These are phyloP conservation scores for Creontiades dilutus DNA, from an alignment of 2,888 invertebrate species.

Conservation along the genomic window DNA sequence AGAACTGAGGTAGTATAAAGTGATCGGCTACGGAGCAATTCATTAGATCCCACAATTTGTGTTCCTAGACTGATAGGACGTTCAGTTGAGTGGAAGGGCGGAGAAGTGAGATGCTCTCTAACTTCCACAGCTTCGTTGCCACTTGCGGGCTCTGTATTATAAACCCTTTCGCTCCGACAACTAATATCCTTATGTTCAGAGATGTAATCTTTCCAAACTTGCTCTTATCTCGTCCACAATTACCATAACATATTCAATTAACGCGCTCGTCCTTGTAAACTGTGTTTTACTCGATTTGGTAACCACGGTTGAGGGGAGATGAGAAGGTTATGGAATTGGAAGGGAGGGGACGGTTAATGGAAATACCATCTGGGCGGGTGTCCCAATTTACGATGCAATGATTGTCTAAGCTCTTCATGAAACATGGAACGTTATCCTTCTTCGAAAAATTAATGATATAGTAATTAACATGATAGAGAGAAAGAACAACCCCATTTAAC, in stretches of 20 bases:
- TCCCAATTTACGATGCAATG: too few species aligned
- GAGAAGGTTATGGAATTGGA: neutral
- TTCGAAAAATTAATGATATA: too few species aligned
- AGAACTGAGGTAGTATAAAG: neutral
- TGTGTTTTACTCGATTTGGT: neutral
- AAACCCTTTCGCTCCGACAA: neutral
- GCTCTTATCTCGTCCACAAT: slow-evolving; percentile 27
- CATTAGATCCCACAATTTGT: neutral
- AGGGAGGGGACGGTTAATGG: neutral
- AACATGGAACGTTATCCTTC: too few species aligned
- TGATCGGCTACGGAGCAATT: neutral
- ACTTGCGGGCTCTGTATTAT: slow-evolving; percentile 5
- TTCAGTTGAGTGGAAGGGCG: neutral
- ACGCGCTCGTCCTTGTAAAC: neutral
- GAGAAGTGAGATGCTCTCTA: neutral
- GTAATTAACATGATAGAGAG: too few species aligned
- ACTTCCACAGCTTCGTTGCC: neutral
- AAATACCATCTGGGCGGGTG: neutral
- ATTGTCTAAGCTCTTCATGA: too few species aligned
- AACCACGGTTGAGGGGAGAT: neutral
- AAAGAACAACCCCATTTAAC: too few species aligned
- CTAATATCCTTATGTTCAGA: slow-evolving; percentile 46
- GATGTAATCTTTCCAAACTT: slow-evolving; percentile 45
- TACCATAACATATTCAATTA: slow-evolving; percentile 48
- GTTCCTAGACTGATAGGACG: neutral